phyloP scores from a whole-genome alignment of 1,140 invertebrate species.

The Drosophila prosaltans region DNA sequence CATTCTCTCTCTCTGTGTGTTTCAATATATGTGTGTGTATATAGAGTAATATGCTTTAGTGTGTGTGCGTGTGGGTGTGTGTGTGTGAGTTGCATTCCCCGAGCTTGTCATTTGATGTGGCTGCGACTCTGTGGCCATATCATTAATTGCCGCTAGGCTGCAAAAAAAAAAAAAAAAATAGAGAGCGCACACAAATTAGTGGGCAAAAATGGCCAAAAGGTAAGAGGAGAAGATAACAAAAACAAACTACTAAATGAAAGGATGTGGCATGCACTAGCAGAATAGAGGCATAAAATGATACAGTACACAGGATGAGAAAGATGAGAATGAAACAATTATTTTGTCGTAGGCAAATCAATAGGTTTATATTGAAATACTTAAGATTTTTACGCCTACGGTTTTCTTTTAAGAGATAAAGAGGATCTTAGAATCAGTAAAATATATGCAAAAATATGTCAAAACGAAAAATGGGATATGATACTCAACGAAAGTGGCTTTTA shows the following conservation, averaged over 20 bases:
- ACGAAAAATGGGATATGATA: too few relatives aligned
- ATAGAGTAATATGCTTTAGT: neutral
- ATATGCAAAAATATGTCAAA: too few relatives aligned
- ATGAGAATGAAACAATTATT: constrained; percentile 2
- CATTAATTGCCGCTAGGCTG: constrained; percentile 75
- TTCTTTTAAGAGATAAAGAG: too few relatives aligned
- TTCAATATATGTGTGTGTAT: neutral
- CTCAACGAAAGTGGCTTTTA: too few relatives aligned
- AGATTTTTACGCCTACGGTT: too few relatives aligned
- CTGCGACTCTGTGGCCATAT: constrained; percentile 79
- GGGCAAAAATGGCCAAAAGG: constrained; percentile 28
- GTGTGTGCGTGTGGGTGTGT: constrained; percentile 17
- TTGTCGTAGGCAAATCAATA: neutral
- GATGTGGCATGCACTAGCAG: neutral
- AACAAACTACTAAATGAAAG: constrained; percentile 8
- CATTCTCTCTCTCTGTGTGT: neutral
- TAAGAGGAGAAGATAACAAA: constrained; percentile 13
- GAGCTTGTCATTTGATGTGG: constrained; percentile 72
- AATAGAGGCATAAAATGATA: constrained; percentile 11
- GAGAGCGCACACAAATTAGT: constrained; percentile 59
- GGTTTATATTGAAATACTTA: neutral
- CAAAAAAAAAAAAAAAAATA: constrained; percentile 37
- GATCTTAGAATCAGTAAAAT: too few relatives aligned
- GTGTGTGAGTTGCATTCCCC: constrained; percentile 49
- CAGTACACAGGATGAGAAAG: neutral